Conservation (phyloP, 2,113 vertebrate genomes). For the Tenrec ecaudatus region DNA sequence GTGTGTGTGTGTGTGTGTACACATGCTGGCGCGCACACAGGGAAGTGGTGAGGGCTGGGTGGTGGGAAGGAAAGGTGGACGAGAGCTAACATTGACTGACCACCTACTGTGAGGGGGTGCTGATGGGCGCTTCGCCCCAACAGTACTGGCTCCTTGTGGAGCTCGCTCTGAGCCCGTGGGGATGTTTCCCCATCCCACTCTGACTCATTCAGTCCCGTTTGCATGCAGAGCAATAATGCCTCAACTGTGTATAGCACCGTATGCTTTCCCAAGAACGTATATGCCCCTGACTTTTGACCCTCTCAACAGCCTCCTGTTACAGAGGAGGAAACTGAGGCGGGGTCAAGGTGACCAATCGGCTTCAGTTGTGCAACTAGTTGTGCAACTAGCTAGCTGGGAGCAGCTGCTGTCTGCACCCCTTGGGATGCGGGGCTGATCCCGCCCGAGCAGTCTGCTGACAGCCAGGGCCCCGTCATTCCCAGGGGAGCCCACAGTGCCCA, state of each 20-base stretch:
- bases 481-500: rapidly evolving
- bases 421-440: rapidly evolving
- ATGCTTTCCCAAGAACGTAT: background rate
- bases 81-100: background rate
- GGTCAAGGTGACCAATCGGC: rapidly evolving
- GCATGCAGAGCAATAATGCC: background rate
- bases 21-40: too few relatives aligned
- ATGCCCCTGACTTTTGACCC: background rate
- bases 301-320: background rate
- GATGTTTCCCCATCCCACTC: background rate
- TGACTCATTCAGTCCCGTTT: background rate
- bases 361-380: background rate
- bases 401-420: rapidly evolving
- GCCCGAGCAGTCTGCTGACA: rapidly evolving
- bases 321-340: background rate
- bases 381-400: background rate
- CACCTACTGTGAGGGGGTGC: background rate
- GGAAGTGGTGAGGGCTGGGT: background rate
- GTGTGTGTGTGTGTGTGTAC: too few relatives aligned
- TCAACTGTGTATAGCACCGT: background rate
- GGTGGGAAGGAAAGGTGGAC: background rate
- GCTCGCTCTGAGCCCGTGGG: background rate
- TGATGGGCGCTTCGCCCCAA: background rate
- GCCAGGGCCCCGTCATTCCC: rapidly evolving
- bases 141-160: background rate